A percentile compares a stretch with the other conserved stretches of the same genome.
These are phyloP conservation scores for Meloidogyne hapla DNA, from an alignment of 1,140 invertebrate genomes.

Conservation along the genomic window DNA sequence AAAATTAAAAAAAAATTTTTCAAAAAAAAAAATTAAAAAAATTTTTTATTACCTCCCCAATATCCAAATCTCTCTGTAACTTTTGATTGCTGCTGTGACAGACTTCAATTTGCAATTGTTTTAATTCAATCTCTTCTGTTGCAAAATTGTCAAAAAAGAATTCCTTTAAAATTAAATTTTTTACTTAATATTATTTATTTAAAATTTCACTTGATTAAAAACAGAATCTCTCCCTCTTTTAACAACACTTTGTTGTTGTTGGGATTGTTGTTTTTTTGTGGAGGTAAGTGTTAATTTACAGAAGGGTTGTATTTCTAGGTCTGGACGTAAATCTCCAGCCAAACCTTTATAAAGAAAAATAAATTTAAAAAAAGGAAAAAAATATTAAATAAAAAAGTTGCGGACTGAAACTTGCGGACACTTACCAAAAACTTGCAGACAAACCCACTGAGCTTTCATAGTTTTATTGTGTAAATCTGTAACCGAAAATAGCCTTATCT, in stretches of 20 bases:
- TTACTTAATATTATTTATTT: background rate
- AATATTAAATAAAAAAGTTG: no score
- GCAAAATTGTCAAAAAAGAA: slow-evolving; percentile 62
- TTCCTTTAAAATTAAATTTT: slow-evolving; percentile 44
- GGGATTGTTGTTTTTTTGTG: slow-evolving; percentile 43
- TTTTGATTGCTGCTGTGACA: slow-evolving; percentile 58
- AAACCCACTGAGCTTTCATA: no score
- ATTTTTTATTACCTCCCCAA: slow-evolving; percentile 3
- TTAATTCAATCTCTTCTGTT: slow-evolving; percentile 58
- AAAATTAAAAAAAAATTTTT: slow-evolving; percentile 7
- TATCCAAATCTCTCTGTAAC: slow-evolving; percentile 58
- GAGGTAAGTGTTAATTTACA: slow-evolving; percentile 58
- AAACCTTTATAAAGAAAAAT: slow-evolving; percentile 45
- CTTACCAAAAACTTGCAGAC: no score
- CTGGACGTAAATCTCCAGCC: slow-evolving; percentile 60
- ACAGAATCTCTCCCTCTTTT: slow-evolving; percentile 62
- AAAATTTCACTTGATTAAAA: slow-evolving; percentile 57
- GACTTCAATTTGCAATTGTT: slow-evolving; percentile 52
- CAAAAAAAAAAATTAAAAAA: no score
- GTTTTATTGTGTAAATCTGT: no score
- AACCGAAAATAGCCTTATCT: no score
- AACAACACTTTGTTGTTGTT: slow-evolving; percentile 57
- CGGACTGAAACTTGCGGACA: no score
- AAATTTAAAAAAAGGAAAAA: no score
- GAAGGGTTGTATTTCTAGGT: slow-evolving; percentile 62